Percentiles rank a stretch among this genome's conserved stretches.
Conservation (phyloP, 2,113 vertebrate species). For the Clinocottus analis region DNA sequence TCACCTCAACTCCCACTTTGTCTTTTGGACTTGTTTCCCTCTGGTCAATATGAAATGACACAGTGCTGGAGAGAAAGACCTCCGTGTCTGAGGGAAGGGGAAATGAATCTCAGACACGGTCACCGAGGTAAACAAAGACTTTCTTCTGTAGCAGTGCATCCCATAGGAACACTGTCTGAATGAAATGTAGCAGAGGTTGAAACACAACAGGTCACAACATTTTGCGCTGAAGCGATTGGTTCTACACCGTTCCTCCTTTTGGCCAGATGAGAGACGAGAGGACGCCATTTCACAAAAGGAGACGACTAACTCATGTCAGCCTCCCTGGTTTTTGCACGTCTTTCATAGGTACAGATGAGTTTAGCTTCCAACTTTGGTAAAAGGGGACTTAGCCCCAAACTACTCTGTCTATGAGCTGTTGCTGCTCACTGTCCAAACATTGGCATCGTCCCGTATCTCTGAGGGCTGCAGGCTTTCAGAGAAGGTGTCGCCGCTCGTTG, state of each 20-base stretch:
- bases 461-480: constrained; percentile 8
- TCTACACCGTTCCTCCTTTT: not conserved
- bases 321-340: not conserved
- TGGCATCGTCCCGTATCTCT: not conserved
- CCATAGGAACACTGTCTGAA: constrained; percentile 20
- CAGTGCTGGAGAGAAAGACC: constrained; percentile 37
- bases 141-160: constrained; percentile 14
- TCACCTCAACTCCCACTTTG: constrained; percentile 61
- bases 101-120: constrained; percentile 36
- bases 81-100: constrained; percentile 21
- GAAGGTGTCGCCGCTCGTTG: not conserved
- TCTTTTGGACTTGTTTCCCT: constrained; percentile 47
- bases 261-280: not conserved
- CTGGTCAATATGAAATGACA: constrained; percentile 38
- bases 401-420: not conserved
- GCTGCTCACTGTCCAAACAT: not conserved
- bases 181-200: constrained; percentile 30
- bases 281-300: not conserved
- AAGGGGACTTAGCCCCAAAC: not conserved
- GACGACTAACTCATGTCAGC: not conserved
- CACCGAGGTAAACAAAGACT: constrained; percentile 38
- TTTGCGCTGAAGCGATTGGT: not conserved
- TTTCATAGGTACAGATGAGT: not conserved
- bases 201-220: not conserved
- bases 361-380: not conserved